Evolutionary conservation across 2,888 invertebrate genomes (phyloP), one percentile per base, ranked within the genome.

Genomic region (Nomada ferruginata): DNA sequence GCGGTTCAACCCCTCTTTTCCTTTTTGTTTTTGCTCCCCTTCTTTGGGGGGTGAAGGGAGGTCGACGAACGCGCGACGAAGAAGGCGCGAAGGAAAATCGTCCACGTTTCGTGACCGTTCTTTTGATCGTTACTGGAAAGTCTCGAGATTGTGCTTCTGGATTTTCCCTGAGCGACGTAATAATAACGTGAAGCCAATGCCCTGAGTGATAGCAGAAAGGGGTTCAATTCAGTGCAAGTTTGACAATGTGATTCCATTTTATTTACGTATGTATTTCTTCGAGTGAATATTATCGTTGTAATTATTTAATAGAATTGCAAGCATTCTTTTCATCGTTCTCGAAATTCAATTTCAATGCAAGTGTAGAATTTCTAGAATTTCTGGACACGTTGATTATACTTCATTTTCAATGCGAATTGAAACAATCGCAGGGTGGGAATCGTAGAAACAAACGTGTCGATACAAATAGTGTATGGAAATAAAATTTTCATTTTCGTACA

Each of bases 11-110:
- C 13, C 42, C 23, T 23, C 15, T 7, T 2, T 26, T 61, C 18
- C 59, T 13, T 57, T 26, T 52, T 36, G 7, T 29, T 69, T 44
- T 63, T 77, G 77, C 53, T 50, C 29, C 57, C 2, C 23, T 44
- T 47, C 42, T 70, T 66, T 69, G 53, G 20, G 9, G 15, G 15
- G 18, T 4, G 9, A n/a, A 18, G 10, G 9, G 9, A 5, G 2
- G n/a, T 15, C 53, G 9, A 5, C 20, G n/a, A 55, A 10, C 20
- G 20, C 5, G n/a, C n/a, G n/a, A n/a, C n/a, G 18, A 2, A 53
- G 53, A 53, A 53, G 18, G 20, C 18, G 53, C n/a, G 50, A 53
- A 53, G 18, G 20, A 18, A 53, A 53, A 9, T 15, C 53, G 18
- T 53, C 9, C 53, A 10, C 15, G 29, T 9, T 7, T 23, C 9